Evolutionary conservation across 2,888 invertebrate genomes (phyloP).

Genomic region (Lobophora halterata): DNA sequence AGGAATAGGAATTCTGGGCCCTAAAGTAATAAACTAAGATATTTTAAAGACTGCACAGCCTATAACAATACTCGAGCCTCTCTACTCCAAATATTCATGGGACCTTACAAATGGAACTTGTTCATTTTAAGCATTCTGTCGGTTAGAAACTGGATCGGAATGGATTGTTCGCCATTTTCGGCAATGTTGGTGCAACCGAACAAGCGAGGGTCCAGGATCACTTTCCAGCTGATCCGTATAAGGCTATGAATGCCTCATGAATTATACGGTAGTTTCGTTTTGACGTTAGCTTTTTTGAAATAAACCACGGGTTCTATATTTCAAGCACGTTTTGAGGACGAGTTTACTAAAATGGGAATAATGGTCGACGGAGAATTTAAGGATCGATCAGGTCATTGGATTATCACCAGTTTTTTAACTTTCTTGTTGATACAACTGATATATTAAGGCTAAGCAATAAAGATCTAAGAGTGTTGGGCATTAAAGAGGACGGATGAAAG

Average conservation of each 20-base stretch:
- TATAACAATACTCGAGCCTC: no score
- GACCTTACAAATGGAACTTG: slow-evolving; percentile 22
- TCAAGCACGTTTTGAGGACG: slow-evolving; percentile 11
- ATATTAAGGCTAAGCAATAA: no score
- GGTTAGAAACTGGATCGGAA: slow-evolving; percentile 65
- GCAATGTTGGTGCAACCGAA: slow-evolving; percentile 31
- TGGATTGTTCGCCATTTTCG: slow-evolving; percentile 55
- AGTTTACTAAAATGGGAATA: slow-evolving; percentile 11
- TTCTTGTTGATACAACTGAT: background rate
- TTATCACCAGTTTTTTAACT: slow-evolving; percentile 1
- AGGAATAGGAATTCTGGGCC: no score
- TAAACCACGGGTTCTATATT: slow-evolving; percentile 15
- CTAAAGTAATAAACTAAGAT: no score
- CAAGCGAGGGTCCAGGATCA: slow-evolving; percentile 54
- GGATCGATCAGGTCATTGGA: slow-evolving; percentile 13
- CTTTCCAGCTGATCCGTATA: slow-evolving; percentile 66
- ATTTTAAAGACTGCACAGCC: no score
- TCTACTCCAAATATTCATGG: slow-evolving; percentile 15
- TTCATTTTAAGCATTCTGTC: slow-evolving; percentile 38
- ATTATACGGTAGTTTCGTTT: slow-evolving; percentile 56
- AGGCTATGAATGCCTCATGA: slow-evolving; percentile 75
- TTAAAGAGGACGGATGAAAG: no score
- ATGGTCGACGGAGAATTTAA: slow-evolving; percentile 9
- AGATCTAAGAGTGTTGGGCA: no score
- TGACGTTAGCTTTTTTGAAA: slow-evolving; percentile 23